Percentiles rank a stretch among this genome's conserved stretches.
Conservation (phyloP, 1,140 invertebrate species). For the Vanessa tameamea region DNA sequence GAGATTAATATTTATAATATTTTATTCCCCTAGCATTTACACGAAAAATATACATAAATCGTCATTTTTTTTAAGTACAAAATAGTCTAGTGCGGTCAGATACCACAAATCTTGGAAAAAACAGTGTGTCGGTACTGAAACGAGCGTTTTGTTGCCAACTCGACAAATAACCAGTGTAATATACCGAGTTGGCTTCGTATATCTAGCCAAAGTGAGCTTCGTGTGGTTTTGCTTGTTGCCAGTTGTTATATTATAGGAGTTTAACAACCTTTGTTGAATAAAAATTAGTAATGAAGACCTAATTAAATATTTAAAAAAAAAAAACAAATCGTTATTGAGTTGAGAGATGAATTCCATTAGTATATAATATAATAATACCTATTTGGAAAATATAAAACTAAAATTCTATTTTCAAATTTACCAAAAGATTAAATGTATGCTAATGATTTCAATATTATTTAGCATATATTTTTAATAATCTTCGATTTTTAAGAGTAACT, state of each 20-base stretch:
- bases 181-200: neutral
- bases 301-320: too few relatives aligned
- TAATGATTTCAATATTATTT: too few relatives aligned
- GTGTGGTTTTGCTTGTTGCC: neutral
- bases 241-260: constrained; percentile 1
- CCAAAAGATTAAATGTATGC: too few relatives aligned
- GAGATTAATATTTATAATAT: neutral
- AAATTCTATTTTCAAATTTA: too few relatives aligned
- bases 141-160: neutral
- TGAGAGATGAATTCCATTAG: too few relatives aligned
- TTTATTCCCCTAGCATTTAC: neutral
- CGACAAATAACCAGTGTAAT: constrained; percentile 5
- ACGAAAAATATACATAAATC: neutral
- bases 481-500: too few relatives aligned
- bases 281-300: neutral
- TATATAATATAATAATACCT: too few relatives aligned
- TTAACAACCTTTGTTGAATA: neutral
- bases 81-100: neutral
- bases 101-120: constrained; percentile 7
- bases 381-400: too few relatives aligned
- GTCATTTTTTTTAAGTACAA: constrained; percentile 1
- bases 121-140: neutral
- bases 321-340: too few relatives aligned
- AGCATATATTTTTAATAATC: too few relatives aligned
- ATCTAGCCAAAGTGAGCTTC: neutral